Base-by-base conservation (phyloP, 1,140 invertebrate species). In the Drepana arcuata region DNA sequence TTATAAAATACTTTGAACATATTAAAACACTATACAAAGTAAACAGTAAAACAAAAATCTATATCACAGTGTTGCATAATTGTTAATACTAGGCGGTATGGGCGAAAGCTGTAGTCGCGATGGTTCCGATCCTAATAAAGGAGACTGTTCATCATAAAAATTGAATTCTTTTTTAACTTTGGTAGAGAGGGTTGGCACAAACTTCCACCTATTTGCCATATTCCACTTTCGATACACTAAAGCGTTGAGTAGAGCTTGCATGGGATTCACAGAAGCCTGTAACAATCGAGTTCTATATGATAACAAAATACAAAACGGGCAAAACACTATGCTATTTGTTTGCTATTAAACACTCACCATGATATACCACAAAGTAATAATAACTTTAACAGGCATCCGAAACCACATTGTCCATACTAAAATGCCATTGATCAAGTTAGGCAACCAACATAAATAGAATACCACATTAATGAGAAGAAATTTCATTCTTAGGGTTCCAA, bases 401-500 rank as follows among this genome's bases (percentile, higher is more conserved):
- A 89, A 88, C 92, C 92, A 93, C 39, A 90, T 81, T 1, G 86
- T 88, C 92, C 92, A 94, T 3, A 94, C 57, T 7, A 94, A 61
- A 29, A 93, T 64, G 5, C 90, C 91, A 68, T 92, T 93, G 3
- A 93, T 78, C 10, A 94, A 64, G 80, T 94, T 94, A 7, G 93
- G 92, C 24, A 91, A 42, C 93, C 93, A 94, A 60, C 93, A 94
- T 11, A 93, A 43, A 59, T 92, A 93, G 71, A 93, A 94, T 2
- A 89, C 91, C 1, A 89, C 53, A 72, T 92, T 93, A 25, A 93
- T 93, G 7, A 91, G 72, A 7, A 87, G 87, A 75, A 94, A 94
- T 75, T 92, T 93, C 0, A 91, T 54, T 73, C 85, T 88, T 12
- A 93, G 78, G 1, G 87, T 85, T 51, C 92, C 88, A 4, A 93